Evolutionary conservation across 2,888 invertebrate species (phyloP), one percentile per base, ranked within the genome.

Genomic region (Pollenia amentaria): DNA sequence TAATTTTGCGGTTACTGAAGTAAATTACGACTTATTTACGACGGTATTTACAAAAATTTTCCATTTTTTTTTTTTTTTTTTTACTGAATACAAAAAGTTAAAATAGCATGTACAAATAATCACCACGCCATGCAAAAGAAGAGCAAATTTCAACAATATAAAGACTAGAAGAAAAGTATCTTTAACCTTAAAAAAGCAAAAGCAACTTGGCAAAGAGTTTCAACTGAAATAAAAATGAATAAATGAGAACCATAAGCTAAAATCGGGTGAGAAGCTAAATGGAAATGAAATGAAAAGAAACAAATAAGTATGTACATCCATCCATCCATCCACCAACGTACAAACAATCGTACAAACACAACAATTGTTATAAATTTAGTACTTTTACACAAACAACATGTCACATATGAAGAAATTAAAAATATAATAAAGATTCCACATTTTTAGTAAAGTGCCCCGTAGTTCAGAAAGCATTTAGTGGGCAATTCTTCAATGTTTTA

Each of bases 271-370:
- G 79, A 83, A 86, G 76, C 57, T 55, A 77, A 81, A 79, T 77
- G 70, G 75, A 78, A 81, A 77, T 60, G 57, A 75, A 86, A 75
- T 67, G 48, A 40, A 44, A 55, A 77, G 21, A 51, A 53, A 62
- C n/a, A 73, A 65, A 75, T 38, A 62, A 51, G 21, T 44, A 53
- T 40, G 60, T 67, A 84, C 51, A 60, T 73, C 67, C 65, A 81
- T 83, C 67, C 65, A 81, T 83, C 69, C 86, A 86, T 73, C 85
- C 78, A 78, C 79, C 79, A 69, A 78, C 57, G 53, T 21, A 51
- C 14, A 38, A 69, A 60, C 46, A 69, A 57, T 69, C 18, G 57
- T 78, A 72, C 64, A 44, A 65, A 64, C 48, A 76, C 57, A 75
- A 73, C 64, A 75, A 76, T 69, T 64, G 38, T 29, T 29, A 29